phyloP scores from a whole-genome alignment of 2,113 vertebrate genomes.

The Hiodon tergisus region DNA sequence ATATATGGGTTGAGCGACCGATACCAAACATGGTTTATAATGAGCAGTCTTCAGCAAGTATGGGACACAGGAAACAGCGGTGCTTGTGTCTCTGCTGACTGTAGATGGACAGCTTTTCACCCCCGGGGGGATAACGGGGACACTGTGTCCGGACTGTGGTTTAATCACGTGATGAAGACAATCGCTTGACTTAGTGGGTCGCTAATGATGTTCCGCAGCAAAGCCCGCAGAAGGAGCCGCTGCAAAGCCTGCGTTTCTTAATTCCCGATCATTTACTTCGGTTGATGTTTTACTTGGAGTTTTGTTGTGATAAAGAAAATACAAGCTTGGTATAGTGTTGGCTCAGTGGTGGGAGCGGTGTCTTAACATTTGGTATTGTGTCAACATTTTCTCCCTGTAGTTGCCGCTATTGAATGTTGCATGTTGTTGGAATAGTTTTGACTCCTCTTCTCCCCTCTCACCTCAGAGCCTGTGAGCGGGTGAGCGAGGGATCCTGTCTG shows the following conservation, averaged over 20 bases:
- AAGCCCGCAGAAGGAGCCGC: background rate
- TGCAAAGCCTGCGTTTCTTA: background rate
- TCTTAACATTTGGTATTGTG: no score
- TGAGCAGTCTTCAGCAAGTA: constrained; percentile 31
- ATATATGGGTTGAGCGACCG: constrained; percentile 59
- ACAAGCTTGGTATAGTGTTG: no score
- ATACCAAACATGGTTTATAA: constrained; percentile 52
- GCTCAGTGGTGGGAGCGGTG: no score
- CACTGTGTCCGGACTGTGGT: background rate
- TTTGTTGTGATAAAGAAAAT: no score
- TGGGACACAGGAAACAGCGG: constrained; percentile 37
- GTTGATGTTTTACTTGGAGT: no score
- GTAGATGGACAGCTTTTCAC: background rate
- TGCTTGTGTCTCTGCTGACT: background rate
- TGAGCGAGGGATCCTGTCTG: constrained; percentile 68
- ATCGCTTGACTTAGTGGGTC: background rate
- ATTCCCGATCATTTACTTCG: no score
- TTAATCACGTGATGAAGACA: constrained; percentile 3
- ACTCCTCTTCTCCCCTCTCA: background rate
- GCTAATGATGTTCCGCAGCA: background rate
- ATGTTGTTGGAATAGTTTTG: background rate
- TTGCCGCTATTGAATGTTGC: background rate
- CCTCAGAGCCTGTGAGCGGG: constrained; percentile 69
- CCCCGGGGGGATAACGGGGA: background rate
- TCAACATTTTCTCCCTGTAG: no score